Conservation (phyloP, 2,113 vertebrate species). For the Hippocampus zosterae region DNA sequence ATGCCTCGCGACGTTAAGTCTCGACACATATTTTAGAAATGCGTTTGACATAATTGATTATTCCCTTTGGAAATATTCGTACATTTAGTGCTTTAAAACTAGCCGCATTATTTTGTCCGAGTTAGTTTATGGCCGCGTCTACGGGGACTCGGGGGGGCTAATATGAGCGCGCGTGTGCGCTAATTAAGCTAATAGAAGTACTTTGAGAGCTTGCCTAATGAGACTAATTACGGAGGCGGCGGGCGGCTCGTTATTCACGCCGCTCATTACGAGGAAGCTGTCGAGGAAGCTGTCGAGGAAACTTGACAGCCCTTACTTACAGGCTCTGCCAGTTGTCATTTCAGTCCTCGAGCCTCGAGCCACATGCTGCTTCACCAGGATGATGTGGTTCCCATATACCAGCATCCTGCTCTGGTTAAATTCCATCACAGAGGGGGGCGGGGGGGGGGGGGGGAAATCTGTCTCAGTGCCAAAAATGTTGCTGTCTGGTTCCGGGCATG, state of each 20-base stretch:
- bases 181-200: slow-evolving; percentile 73
- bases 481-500: not conserved
- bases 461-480: not conserved
- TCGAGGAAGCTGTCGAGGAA: not conserved
- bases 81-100: slow-evolving; percentile 72
- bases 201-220: slow-evolving; percentile 68
- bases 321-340: too few species aligned
- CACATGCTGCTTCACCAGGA: not conserved
- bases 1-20: too few species aligned
- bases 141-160: slow-evolving; percentile 33
- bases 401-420: not conserved
- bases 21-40: too few species aligned
- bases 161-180: slow-evolving; percentile 16
- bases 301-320: not conserved
- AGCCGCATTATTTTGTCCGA: slow-evolving; percentile 29
- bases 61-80: slow-evolving; percentile 53
- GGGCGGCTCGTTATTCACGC: slow-evolving; percentile 39
- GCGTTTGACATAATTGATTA: slow-evolving; percentile 9
- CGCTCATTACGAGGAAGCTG: slow-evolving; percentile 33
- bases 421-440: not conserved
- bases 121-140: slow-evolving; percentile 50
- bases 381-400: not conserved
- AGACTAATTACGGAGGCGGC: slow-evolving; percentile 62
- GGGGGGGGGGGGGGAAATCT: too few species aligned
- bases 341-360: not conserved